phyloP scores from a whole-genome alignment of 2,797 vertebrate species.

The Peromyscus eremicus region DNA sequence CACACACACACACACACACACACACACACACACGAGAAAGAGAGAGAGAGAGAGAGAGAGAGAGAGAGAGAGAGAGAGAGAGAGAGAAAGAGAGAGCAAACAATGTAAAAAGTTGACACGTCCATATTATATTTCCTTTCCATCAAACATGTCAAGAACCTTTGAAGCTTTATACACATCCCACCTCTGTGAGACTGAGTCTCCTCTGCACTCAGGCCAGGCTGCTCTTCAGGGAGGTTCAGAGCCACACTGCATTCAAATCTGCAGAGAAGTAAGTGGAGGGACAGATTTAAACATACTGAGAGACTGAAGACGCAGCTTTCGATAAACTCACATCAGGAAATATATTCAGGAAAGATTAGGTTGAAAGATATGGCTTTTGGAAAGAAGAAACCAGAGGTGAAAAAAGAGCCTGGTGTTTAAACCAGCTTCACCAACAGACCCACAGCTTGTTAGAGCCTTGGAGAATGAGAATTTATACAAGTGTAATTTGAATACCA shows the following conservation, averaged over 20 bases:
- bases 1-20: background rate
- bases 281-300: background rate
- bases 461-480: background rate
- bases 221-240: background rate
- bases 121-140: conserved; percentile 10
- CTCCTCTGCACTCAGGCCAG: background rate
- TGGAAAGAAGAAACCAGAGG: background rate
- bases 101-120: background rate
- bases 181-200: background rate
- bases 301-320: conserved; percentile 13
- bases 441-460: background rate
- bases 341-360: background rate
- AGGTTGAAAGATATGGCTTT: background rate
- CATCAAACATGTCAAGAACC: background rate
- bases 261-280: background rate
- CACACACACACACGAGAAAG: too few relatives aligned
- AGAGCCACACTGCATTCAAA: background rate
- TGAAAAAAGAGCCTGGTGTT: background rate
- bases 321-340: conserved; percentile 39
- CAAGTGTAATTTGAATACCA: conserved; percentile 9
- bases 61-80: too few relatives aligned
- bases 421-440: conserved; percentile 1
- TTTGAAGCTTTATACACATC: background rate
- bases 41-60: too few relatives aligned
- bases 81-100: too few relatives aligned